Base-by-base conservation (phyloP, 2,113 vertebrate species). In the Epinephelus lanceolatus region DNA sequence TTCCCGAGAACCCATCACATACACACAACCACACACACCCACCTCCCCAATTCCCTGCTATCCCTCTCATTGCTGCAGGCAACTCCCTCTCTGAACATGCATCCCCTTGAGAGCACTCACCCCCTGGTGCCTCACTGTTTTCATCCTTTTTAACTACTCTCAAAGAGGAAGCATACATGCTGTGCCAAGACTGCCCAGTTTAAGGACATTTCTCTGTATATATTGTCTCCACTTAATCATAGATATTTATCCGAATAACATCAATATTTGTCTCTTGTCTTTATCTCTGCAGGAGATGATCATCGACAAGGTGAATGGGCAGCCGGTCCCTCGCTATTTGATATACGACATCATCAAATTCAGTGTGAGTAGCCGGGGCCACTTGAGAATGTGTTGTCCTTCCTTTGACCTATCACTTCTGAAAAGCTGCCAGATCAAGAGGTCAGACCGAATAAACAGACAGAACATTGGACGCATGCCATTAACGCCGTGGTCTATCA, bases 341-440 rank as follows among this genome's bases (percentile, higher is more conserved):
- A 99, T 99, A 95, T 99, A 99, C 52, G 98, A 99, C 96, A 99
- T 99, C 94, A 96, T 99, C 94, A 99, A 99, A 94, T 99, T 98
- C 92, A 98, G 94, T 66, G 98, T 99, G 95, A 99, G 98, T 99
- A 93, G 53, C 72, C 10, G 15, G 14, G 17, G 40, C 60, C 51
- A 6, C 71, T 74, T 62, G 17, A 83, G 65, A 81, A 70, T 21
- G 19, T 53, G 52, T 63, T 69, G 59, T 71, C 63, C 76, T 63
- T 62, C 23, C 19, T 74, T 67, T 82, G 57, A 81, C 70, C 71
- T 51, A 15, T 73, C 5, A 5, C 47, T 63, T n/a, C 56, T 17
- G 76, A 69, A 57, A 71, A 77, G 61, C 18, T 57, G 30, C 15
- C 55, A 40, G 42, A 69, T 77, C 21, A 61, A 81, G 33, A 65